These are phyloP conservation scores for Dromius quadrimaculatus DNA, from an alignment of 2,888 invertebrate species.

Conservation along the genomic window DNA sequence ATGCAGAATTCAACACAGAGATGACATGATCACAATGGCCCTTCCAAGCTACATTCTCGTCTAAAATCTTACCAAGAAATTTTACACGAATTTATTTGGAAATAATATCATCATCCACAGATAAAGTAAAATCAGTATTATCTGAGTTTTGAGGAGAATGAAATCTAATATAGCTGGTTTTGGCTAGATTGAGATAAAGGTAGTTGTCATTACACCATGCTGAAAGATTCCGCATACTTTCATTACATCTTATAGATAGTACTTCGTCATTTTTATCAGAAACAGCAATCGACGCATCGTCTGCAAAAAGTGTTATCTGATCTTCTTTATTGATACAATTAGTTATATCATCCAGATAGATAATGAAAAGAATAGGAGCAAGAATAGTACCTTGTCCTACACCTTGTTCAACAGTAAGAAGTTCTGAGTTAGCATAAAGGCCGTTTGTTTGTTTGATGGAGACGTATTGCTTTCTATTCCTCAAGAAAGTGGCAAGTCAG, in stretches of 20 bases:
- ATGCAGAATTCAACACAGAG: neutral
- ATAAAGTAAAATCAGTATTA: neutral
- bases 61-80: neutral
- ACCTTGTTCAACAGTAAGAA: no score
- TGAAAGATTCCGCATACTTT: neutral
- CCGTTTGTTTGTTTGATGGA: no score
- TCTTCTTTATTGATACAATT: no score
- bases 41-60: neutral
- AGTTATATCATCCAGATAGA: no score
- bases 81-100: neutral
- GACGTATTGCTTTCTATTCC: no score
- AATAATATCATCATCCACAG: neutral
- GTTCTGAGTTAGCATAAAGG: no score
- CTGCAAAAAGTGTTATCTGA: neutral
- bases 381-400: no score
- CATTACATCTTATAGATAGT: neutral
- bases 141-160: neutral
- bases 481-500: no score
- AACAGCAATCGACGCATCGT: neutral
- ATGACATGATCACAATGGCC: neutral
- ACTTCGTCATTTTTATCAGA: neutral
- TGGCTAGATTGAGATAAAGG: neutral
- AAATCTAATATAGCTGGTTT: no score
- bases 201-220: neutral
- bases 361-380: no score